These are phyloP conservation scores for Scaeva pyrastri DNA, from an alignment of 2,888 invertebrate genomes.

Conservation along the genomic window DNA sequence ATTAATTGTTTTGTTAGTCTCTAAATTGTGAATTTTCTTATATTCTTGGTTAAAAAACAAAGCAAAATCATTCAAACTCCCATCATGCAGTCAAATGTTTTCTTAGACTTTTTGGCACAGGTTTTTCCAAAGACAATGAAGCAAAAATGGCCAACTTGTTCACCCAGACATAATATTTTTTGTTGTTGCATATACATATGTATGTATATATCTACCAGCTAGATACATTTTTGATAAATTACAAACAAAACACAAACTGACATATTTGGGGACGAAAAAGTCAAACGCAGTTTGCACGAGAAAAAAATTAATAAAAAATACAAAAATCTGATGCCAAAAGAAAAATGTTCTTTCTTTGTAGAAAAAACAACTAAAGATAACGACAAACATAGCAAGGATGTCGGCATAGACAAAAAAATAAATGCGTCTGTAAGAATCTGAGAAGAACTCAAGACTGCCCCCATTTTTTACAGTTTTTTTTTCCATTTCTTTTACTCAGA, in stretches of 20 bases:
- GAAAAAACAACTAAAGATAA: slow-evolving; percentile 29
- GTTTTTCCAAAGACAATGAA: background rate
- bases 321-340: slow-evolving; percentile 17
- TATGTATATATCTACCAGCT: background rate
- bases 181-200: background rate
- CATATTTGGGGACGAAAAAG: slow-evolving; percentile 68
- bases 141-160: slow-evolving; percentile 3
- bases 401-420: slow-evolving; percentile 16
- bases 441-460: slow-evolving; percentile 59
- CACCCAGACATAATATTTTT: slow-evolving; percentile 8
- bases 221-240: slow-evolving; percentile 71
- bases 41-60: background rate
- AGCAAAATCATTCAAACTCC: background rate
- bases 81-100: slow-evolving; percentile 13
- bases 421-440: slow-evolving; percentile 46
- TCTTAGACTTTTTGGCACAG: slow-evolving; percentile 15
- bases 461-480: slow-evolving; percentile 53
- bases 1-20: background rate
- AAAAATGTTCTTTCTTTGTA: slow-evolving; percentile 40
- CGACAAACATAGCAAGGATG: background rate
- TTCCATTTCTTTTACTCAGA: background rate
- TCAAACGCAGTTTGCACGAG: slow-evolving; percentile 71
- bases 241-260: slow-evolving; percentile 63
- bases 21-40: too few species aligned
- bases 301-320: slow-evolving; percentile 10